These are phyloP conservation scores for Plebejus argus DNA, from an alignment of 2,888 invertebrate genomes.

Conservation along the genomic window DNA sequence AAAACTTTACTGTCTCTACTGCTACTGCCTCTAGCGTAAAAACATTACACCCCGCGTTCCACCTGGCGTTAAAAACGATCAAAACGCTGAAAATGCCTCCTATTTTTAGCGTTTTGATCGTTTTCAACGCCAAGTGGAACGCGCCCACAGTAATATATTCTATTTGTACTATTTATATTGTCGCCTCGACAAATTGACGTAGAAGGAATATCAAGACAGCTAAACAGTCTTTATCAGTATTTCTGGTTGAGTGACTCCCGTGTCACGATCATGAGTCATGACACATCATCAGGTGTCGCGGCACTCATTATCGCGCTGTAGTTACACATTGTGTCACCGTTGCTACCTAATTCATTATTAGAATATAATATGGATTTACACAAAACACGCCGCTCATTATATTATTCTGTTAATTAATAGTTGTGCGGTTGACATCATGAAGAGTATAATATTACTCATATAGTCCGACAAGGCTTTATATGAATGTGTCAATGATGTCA, in stretches of 20 bases:
- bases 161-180: too few species aligned
- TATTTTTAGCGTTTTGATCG: too few species aligned
- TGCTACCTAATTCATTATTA: neutral
- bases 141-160: too few species aligned
- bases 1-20: too few species aligned
- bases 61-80: too few species aligned
- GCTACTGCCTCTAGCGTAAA: too few species aligned
- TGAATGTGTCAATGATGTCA: too few species aligned
- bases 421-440: neutral
- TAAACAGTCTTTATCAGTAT: neutral
- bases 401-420: neutral
- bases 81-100: too few species aligned
- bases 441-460: neutral
- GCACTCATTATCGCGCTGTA: neutral
- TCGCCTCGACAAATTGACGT: neutral
- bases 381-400: neutral
- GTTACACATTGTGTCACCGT: neutral
- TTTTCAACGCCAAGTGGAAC: too few species aligned
- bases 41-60: too few species aligned
- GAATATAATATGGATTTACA: neutral
- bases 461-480: too few species aligned
- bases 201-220: neutral
- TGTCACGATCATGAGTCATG: neutral
- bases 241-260: neutral
- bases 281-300: neutral